phyloP scores from a whole-genome alignment of 1,140 invertebrate species.

The Drosophila orena region DNA sequence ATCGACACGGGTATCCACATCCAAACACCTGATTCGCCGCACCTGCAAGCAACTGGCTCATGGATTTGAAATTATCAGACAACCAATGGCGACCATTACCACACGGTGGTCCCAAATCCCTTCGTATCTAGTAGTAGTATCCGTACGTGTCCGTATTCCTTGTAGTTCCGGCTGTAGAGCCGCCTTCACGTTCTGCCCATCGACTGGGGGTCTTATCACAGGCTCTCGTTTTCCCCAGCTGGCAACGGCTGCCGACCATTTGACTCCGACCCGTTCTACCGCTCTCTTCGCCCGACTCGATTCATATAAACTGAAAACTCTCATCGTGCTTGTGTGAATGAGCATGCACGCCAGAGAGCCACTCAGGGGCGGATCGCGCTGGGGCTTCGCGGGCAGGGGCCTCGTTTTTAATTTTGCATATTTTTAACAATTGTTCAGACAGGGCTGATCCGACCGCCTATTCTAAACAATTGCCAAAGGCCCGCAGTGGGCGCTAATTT shows the following conservation, averaged over 20 bases:
- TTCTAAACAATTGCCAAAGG: constrained; percentile 26
- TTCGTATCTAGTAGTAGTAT: constrained; percentile 15
- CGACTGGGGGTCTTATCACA: constrained; percentile 8
- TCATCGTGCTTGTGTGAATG: constrained; percentile 18
- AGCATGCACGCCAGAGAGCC: constrained; percentile 57
- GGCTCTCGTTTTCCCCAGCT: constrained; percentile 12
- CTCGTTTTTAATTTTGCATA: constrained; percentile 26
- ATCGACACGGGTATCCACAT: neutral
- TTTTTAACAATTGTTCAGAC: constrained; percentile 13
- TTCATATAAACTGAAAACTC: constrained; percentile 5
- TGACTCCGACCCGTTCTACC: neutral
- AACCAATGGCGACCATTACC: constrained; percentile 3
- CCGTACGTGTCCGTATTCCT: constrained; percentile 28
- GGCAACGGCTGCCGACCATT: constrained; percentile 31
- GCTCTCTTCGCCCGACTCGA: neutral
- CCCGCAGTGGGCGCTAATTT: constrained; percentile 6
- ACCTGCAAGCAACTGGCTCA: constrained; percentile 2
- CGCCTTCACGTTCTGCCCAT: neutral
- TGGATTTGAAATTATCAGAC: constrained; percentile 2
- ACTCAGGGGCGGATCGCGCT: constrained; percentile 14
- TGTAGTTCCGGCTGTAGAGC: constrained; percentile 9
- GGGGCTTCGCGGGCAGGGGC: neutral
- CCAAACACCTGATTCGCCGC: neutral
- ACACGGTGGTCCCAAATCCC: neutral
- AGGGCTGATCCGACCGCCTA: neutral